These are phyloP conservation scores for Rhynchonycteris naso DNA, from an alignment of 2,797 vertebrate species.

Conservation along the genomic window DNA sequence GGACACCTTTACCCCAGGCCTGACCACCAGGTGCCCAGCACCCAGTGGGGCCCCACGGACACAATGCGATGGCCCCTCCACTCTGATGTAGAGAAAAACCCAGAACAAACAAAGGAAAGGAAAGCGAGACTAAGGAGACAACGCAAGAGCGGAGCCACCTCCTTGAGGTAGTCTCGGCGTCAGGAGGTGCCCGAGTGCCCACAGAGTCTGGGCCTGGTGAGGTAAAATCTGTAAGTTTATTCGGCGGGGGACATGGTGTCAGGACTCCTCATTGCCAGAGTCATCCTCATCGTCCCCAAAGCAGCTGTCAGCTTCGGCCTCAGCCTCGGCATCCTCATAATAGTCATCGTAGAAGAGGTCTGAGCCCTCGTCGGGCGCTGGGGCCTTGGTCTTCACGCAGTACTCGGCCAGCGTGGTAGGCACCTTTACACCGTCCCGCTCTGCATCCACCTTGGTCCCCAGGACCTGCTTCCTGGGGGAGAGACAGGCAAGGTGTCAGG, in stretches of 20 bases:
- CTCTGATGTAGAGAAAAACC: background rate
- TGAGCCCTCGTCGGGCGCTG: conserved; percentile 93
- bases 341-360: conserved; percentile 97
- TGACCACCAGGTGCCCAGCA: background rate
- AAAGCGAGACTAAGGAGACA: background rate
- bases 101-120: background rate
- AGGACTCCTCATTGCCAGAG: conserved; percentile 96
- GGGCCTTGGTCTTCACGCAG: conserved; percentile 94
- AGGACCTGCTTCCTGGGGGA: conserved; percentile 94
- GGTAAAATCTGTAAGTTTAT: conserved; percentile 84
- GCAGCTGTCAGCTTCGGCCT: conserved; percentile 92
- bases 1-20: background rate
- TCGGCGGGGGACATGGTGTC: conserved; percentile 82
- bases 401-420: conserved; percentile 97
- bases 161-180: conserved; percentile 70
- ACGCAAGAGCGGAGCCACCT: background rate
- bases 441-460: conserved; percentile 94
- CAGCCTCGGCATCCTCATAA: conserved; percentile 94
- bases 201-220: conserved; percentile 79
- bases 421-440: conserved; percentile 95
- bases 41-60: background rate
- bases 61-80: background rate
- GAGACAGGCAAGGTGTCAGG: background rate
- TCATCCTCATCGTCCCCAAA: conserved; percentile 95
- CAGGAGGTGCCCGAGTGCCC: conserved; percentile 72